Conservation (phyloP, 2,888 invertebrate genomes). For the Leptodirus hochenwartii region DNA sequence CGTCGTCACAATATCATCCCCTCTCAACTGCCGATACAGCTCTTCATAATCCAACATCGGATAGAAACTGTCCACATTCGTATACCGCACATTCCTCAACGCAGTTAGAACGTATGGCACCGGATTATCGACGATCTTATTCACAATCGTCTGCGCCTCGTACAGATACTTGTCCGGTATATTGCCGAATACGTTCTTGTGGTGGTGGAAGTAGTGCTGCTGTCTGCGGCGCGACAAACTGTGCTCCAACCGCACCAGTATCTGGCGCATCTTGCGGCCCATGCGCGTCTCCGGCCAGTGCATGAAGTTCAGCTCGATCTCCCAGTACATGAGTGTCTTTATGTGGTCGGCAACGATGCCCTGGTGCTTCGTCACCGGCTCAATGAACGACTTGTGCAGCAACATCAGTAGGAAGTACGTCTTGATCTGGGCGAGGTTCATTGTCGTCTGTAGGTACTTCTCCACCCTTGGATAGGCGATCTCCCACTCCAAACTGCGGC, state of each 20-base stretch:
- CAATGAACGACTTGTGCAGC: conserved; percentile 54
- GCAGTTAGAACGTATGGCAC: conserved; percentile 50
- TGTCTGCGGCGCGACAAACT: conserved; percentile 41
- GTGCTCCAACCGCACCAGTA: conserved; percentile 42
- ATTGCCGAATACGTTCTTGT: conserved; percentile 54
- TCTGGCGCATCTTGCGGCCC: conserved; percentile 44
- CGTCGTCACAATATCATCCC: conserved; percentile 16
- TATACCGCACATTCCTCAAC: conserved; percentile 46
- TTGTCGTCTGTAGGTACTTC: conserved; percentile 49
- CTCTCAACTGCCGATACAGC: too few relatives aligned
- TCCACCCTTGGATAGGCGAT: conserved; percentile 61
- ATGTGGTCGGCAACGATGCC: conserved; percentile 55
- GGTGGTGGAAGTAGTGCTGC: conserved; percentile 53
- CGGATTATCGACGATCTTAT: conserved; percentile 51
- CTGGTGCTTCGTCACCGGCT: conserved; percentile 40
- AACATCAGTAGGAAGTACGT: conserved; percentile 48
- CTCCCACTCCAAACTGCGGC: conserved; percentile 58
- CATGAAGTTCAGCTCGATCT: conserved; percentile 47
- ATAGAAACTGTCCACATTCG: conserved; percentile 38
- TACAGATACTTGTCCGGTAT: conserved; percentile 43
- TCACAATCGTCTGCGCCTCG: conserved; percentile 45
- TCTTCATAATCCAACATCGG: conserved; percentile 40
- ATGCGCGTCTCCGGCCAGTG: conserved; percentile 58
- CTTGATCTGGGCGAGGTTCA: conserved; percentile 52
- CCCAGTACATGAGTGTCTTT: conserved; percentile 56